Base-by-base conservation (phyloP, 2,797 vertebrate species). In the Spinus olivaceus region DNA sequence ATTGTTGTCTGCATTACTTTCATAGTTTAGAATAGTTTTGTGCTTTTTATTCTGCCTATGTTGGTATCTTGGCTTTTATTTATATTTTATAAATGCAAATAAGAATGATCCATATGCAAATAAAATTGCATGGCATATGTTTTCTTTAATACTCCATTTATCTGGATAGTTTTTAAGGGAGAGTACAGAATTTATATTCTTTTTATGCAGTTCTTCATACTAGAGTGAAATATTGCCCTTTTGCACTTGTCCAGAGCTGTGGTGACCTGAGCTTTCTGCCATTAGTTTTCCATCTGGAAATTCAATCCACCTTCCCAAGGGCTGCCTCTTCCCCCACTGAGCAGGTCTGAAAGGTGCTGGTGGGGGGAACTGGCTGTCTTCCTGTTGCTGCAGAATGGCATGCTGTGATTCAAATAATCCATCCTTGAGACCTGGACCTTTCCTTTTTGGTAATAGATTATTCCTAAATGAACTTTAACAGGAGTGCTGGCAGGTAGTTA, bases 261-360 rank as follows among this genome's bases (percentile, higher is more conserved):
- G 51, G 56, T 91, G 76, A 84, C 70, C 79, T 86, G 74, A 61
- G 44, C 83, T 94, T 96, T 95, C 59, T 90, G 63, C 72, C 80
- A 57, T 87, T 94, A 65, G 76, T 92, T 92, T 90, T 72, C 89
- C 94, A 95, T 96, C 97, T 97, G 96, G 94, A 95, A 97, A 94
- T 95, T 88, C 91, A 96, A 90, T 96, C 51, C 25, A 24, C 51
- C 46, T 71, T 95, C 91, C 67, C 65, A 47, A 61, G 83, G 59
- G 86, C 80, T 86, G 78, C 74, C 83, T 91, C 83, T 86, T 94
- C 77, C 86, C 82, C 85, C 63, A 91, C 69, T 90, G 91, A 76
- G 90, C 60, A 60, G 72, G 67, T 90, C 69, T 86, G 78, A 79
- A 92, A 96, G 93, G 91, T 93, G 81, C 87, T 95, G 70, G 67